Base-by-base conservation (phyloP, 2,888 invertebrate genomes). In the Strigamia maritima region DNA sequence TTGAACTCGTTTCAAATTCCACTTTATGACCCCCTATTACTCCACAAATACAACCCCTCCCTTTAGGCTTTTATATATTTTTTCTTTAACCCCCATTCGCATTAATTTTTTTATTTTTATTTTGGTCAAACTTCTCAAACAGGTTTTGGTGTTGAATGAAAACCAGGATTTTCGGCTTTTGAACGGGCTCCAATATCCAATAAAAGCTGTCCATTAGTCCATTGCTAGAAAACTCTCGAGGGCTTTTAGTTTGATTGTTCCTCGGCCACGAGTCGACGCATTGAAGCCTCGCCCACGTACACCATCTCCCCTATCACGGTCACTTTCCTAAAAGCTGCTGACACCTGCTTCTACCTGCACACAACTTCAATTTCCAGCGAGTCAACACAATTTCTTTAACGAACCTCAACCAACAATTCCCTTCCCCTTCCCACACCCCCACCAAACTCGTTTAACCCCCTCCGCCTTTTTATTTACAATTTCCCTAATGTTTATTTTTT, bases 111-210 rank as follows among this genome's bases (percentile, higher is more conserved):
- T 35, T 35, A 4, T 6, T 6, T 35, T 35, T 6, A 2, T 31
- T 31, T 31, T 31, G 3, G 4, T 44, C 44, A 44, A 44, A 44
- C 4, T 16, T 14, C 44, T 16, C 16, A 44, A 44, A 44, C 44
- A 4, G 44, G 44, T 44, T 44, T 44, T 0, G 60, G 60, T 24
- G 60, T 65, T 65, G 60, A 65, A 65, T 65, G 24, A 65, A 65
- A 65, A 65, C 60, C 60, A 65, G 60, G 60, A 65, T 65, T 65
- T 65, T 65, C 60, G 60, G 60, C 60, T 65, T 65, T 65, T 65
- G 60, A 65, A 65, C 60, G 60, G 22, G 19, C 60, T 22, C 60
- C 60, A 65, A 65, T 65, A 65, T 19, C 60, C 60, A 65, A 65
- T 65, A 65, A 65, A 65, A 65, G 22, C 60, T 65, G 60, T 65